Percentiles rank a stretch among this genome's conserved stretches.
Conservation (phyloP, 2,113 vertebrate genomes). For the Oophaga pumilio region DNA sequence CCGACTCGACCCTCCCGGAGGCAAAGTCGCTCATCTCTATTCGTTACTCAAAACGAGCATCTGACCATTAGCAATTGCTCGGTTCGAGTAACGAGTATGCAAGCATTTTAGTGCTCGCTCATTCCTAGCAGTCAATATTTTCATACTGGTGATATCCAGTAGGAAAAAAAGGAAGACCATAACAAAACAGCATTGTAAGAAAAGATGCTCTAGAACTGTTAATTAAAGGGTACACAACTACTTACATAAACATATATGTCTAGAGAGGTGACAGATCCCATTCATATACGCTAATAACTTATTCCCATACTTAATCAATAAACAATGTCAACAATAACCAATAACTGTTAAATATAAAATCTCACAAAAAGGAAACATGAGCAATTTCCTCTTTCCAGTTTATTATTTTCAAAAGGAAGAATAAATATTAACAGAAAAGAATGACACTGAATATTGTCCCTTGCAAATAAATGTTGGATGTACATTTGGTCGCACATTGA, state of each 20-base stretch:
- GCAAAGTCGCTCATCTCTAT: no score
- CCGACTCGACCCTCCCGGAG: no score
- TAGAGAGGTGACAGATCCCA: not conserved
- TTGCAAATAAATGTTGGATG: constrained; percentile 29
- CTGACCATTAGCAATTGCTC: no score
- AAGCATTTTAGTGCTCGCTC: no score
- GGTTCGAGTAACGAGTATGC: no score
- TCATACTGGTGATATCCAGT: no score
- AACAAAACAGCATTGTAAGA: not conserved
- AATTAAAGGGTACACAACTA: not conserved
- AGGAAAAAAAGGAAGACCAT: no score
- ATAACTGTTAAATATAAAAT: not conserved
- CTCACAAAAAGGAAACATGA: not conserved
- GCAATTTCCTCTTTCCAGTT: not conserved
- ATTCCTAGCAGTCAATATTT: no score
- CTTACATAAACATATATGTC: not conserved
- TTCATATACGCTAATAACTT: no score
- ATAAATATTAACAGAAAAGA: not conserved
- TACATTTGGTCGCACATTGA: constrained; percentile 40
- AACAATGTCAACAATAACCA: not conserved
- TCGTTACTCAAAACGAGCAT: no score
- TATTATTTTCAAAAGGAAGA: not conserved
- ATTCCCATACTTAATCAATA: not conserved
- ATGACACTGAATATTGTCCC: not conserved
- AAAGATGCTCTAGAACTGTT: not conserved